A percentile compares a stretch with the other conserved stretches of the same genome.
These are phyloP conservation scores for Otis tarda DNA, from an alignment of 2,113 vertebrate species.

Conservation along the genomic window DNA sequence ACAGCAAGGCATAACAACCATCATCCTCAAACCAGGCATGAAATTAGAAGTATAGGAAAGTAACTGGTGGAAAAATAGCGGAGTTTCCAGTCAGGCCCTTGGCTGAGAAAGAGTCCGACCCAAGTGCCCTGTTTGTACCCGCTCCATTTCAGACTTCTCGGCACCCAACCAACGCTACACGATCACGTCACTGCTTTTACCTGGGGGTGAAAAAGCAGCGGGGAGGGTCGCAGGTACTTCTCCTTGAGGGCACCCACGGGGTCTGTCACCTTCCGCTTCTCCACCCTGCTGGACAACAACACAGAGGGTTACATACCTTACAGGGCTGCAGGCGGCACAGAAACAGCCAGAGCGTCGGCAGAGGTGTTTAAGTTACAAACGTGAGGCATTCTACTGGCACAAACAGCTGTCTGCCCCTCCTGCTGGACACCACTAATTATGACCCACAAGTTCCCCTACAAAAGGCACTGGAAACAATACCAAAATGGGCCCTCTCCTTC, in stretches of 20 bases:
- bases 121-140: background rate
- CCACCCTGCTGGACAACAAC: conserved; percentile 99
- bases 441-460: background rate
- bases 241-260: conserved; percentile 96
- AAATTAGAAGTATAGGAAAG: background rate
- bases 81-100: background rate
- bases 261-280: conserved; percentile 98
- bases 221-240: conserved; percentile 93
- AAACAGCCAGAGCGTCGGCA: background rate
- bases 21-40: background rate
- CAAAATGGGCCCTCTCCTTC: background rate
- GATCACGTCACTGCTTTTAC: conserved; percentile 44
- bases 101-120: background rate
- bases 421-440: no score
- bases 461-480: background rate
- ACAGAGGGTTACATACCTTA: conserved; percentile 93
- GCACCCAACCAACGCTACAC: fast-evolving
- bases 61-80: background rate
- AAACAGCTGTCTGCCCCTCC: background rate
- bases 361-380: fast-evolving
- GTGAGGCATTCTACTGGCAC: fast-evolving
- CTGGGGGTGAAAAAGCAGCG: conserved; percentile 96
- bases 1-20: background rate
- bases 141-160: background rate
- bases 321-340: background rate